Evolutionary conservation across 1,140 invertebrate species (phyloP), one percentile per base, ranked within the genome.

Genomic region (Drosophila arawakana): DNA sequence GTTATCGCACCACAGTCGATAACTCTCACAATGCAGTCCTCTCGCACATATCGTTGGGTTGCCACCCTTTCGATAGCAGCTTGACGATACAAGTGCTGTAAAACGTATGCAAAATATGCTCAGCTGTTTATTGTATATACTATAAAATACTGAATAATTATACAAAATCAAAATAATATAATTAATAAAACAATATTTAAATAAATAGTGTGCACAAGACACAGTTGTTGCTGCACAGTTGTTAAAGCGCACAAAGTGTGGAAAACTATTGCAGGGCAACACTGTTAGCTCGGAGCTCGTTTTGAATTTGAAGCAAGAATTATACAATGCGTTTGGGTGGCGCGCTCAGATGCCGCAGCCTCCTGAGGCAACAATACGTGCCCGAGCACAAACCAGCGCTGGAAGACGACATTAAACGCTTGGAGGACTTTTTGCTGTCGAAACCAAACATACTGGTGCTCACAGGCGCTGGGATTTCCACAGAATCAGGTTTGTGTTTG

Each of bases 391-490:
- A 94, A 61, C 95, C 95, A n/a, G 94, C 93, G 0, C 92, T 93
- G 43, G 82, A 93, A 41, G 90, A 94, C 62, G 96, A 97, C 69
- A 91, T 97, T 41, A 78, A 94, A 49, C 92, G 90, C 50, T 86
- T 98, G 1, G 93, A 94, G 82, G 92, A 95, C 18, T 97, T 97
- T 90, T 81, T 98, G 5, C 71, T 91, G 9, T 92, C 92, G 9
- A 93, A 94, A 71, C 91, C 94, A 10, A 95, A 94, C 88, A 93
- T 97, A 21, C 93, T 97, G 50, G 94, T 98, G 47, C 79, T 99
- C 52, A 98, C 97, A 47, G 98, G 98, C 39, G 98, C 98, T 76
- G 98, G 98, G 59, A 95, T 99, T 81, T 99, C 98, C 25, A 99
- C 98, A 11, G 98, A 99, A 95, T 96, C 95, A 90, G 95, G 95